A percentile compares a stretch with the other conserved stretches of the same genome.
Evolutionary conservation across 1,140 invertebrate genomes (phyloP).

Genomic region (Chymomyza costata): DNA sequence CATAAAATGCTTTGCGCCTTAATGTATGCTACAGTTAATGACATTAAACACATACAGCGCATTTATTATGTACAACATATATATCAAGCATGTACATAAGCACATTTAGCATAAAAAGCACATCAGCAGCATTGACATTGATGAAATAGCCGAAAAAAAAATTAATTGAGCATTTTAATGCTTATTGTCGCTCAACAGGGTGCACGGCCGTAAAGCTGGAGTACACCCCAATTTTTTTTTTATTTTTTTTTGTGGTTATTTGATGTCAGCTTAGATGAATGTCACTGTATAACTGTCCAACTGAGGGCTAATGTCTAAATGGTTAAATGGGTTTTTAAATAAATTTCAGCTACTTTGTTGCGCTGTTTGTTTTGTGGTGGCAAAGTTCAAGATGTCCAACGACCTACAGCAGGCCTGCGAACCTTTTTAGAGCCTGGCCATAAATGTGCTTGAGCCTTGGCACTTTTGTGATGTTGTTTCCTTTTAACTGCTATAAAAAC

Average conservation of each 20-base stretch:
- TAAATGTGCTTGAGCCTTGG: constrained; percentile 66
- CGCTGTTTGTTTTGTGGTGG: constrained; percentile 50
- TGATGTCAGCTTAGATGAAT: constrained; percentile 65
- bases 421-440: constrained; percentile 65
- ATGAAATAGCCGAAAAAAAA: constrained; percentile 55
- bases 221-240: too few relatives aligned
- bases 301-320: constrained; percentile 25
- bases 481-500: constrained; percentile 72
- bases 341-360: constrained; percentile 61
- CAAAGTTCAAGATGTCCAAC: constrained; percentile 14
- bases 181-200: constrained; percentile 36
- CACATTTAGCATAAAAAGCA: constrained; percentile 28
- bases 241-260: constrained; percentile 27
- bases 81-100: constrained; percentile 27
- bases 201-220: too few relatives aligned
- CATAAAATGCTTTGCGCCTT: too few relatives aligned
- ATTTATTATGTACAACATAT: constrained; percentile 41
- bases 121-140: constrained; percentile 31
- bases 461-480: too few relatives aligned
- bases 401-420: constrained; percentile 24
- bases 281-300: too few relatives aligned
- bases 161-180: constrained; percentile 68
- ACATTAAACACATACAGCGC: constrained; percentile 24
- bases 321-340: constrained; percentile 71
- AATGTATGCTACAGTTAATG: constrained; percentile 27